Conservation (phyloP, 2,113 vertebrate genomes). For the Heptranchias perlo region DNA sequence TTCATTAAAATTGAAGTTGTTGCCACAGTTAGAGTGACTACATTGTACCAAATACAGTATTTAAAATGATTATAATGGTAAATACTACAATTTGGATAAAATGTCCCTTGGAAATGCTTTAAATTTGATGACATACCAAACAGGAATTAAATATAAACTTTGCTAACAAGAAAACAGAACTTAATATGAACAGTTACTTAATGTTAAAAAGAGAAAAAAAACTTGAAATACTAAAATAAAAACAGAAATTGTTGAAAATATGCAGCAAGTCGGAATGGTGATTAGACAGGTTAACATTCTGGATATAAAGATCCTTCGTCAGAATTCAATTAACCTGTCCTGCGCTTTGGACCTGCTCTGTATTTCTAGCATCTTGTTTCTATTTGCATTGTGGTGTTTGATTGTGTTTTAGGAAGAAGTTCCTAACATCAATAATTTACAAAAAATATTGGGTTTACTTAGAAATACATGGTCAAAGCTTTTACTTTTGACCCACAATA, state of each 20-base stretch:
- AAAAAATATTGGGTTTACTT: neutral
- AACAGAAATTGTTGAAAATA: neutral
- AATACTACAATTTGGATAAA: neutral
- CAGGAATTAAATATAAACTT: neutral
- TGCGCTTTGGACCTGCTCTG: neutral
- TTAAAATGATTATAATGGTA: neutral
- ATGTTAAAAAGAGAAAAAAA: neutral
- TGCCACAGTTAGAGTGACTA: neutral
- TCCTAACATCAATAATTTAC: neutral
- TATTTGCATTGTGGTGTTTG: neutral
- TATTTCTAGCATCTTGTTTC: neutral
- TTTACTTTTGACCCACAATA: neutral
- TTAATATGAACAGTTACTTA: neutral
- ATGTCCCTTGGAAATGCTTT: neutral
- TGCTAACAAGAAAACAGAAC: neutral
- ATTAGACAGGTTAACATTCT: neutral
- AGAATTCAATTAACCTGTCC: neutral
- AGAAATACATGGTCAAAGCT: neutral
- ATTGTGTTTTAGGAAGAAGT: neutral
- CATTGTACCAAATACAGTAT: neutral
- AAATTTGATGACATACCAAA: neutral
- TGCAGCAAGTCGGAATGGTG: neutral
- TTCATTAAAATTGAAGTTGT: neutral
- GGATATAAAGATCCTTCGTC: too few relatives aligned
- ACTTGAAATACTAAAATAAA: neutral